Conservation (phyloP, 2,888 invertebrate species). For the Lasioglossum villosulum region DNA sequence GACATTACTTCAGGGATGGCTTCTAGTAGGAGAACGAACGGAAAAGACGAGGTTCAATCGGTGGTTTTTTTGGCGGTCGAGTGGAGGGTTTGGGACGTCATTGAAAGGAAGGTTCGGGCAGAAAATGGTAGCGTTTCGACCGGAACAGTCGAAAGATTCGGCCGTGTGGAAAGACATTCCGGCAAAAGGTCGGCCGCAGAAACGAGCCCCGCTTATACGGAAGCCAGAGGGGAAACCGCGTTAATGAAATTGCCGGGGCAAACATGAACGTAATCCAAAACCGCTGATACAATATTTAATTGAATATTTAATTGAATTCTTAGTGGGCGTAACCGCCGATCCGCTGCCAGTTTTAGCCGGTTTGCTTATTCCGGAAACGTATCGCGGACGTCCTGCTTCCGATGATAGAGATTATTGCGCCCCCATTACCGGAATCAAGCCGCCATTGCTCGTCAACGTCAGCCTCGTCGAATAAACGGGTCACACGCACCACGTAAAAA, state of each 20-base stretch:
- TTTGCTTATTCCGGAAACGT: conserved; percentile 58
- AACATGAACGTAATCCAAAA: conserved; percentile 70
- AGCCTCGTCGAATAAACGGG: conserved; percentile 32
- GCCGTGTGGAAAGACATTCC: conserved; percentile 56
- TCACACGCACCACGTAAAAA: neutral
- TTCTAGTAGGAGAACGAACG: neutral
- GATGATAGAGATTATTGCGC: conserved; percentile 52
- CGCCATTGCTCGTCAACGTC: conserved; percentile 20
- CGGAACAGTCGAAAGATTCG: conserved; percentile 39
- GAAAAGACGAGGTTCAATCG: neutral
- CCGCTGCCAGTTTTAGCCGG: conserved; percentile 29
- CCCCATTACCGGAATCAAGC: conserved; percentile 43
- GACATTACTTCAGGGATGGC: neutral
- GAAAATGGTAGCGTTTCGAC: conserved; percentile 8
- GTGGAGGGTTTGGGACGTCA: neutral
- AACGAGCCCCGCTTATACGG: conserved; percentile 53
- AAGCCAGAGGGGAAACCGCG: conserved; percentile 60
- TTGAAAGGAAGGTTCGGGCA: neutral
- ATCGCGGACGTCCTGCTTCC: conserved; percentile 33
- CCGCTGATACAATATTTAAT: conserved; percentile 79
- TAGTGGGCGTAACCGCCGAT: conserved; percentile 65
- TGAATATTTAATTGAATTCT: conserved; percentile 80
- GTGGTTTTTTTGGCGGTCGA: neutral
- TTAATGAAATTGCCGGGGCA: conserved; percentile 74
- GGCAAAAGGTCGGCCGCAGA: conserved; percentile 46